phyloP scores from a whole-genome alignment of 2,797 vertebrate species.

The Dermochelys coriacea region DNA sequence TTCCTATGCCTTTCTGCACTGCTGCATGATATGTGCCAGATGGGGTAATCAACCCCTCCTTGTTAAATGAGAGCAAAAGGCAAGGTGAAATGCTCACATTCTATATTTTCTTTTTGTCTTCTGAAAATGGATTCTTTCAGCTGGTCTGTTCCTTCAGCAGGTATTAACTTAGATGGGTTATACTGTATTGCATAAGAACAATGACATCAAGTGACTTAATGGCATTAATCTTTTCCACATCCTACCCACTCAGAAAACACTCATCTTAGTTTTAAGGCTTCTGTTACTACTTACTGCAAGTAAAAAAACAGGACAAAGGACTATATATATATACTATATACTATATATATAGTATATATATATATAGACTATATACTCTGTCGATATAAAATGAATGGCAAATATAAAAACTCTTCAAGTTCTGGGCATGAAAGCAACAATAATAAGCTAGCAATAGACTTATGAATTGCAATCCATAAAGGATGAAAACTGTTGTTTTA shows the following conservation, averaged over 20 bases:
- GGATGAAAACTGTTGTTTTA: background rate
- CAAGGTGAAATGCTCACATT: background rate
- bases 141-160: background rate
- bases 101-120: rapidly evolving
- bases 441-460: background rate
- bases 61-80: background rate
- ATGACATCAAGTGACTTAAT: background rate
- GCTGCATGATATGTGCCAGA: background rate
- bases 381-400: slow-evolving; percentile 21
- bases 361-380: too few species aligned
- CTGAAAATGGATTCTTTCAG: background rate
- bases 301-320: background rate
- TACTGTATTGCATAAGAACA: background rate
- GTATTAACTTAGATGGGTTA: background rate
- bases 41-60: background rate
- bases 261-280: background rate
- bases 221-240: background rate
- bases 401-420: slow-evolving; percentile 32
- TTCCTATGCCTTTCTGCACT: background rate
- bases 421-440: slow-evolving; percentile 22
- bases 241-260: background rate
- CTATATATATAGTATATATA: too few species aligned
- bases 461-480: background rate
- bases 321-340: too few species aligned
- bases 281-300: background rate